Evolutionary conservation across 1,140 invertebrate species (phyloP).

Genomic region (Bombus waltoni): DNA sequence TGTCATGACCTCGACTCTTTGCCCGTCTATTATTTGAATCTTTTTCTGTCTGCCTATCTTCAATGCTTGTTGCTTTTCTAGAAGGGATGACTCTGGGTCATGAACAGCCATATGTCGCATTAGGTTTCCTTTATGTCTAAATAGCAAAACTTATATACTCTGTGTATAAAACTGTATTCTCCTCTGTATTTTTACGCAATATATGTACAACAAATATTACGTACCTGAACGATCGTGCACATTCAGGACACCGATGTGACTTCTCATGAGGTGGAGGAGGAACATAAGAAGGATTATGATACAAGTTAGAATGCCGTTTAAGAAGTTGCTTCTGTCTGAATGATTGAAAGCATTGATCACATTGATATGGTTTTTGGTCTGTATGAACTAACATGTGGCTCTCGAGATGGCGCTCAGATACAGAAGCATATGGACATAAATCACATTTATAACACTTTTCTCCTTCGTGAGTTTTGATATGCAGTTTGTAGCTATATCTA

Average conservation of each 20-base stretch:
- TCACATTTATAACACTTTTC: slow-evolving; percentile 99
- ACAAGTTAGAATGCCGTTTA: slow-evolving; percentile 95
- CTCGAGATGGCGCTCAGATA: slow-evolving; percentile 95
- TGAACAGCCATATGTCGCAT: slow-evolving; percentile 96
- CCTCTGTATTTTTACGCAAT: neutral
- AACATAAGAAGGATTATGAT: slow-evolving; percentile 96
- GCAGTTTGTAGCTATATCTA: slow-evolving; percentile 88
- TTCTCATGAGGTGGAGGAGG: slow-evolving; percentile 95
- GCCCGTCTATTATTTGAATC: slow-evolving; percentile 87
- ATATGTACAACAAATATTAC: neutral
- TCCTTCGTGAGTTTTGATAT: slow-evolving; percentile 95
- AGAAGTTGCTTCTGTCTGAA: slow-evolving; percentile 96
- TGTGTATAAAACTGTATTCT: neutral
- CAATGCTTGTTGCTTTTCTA: slow-evolving; percentile 90
- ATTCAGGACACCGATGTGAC: slow-evolving; percentile 94
- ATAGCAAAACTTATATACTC: neutral
- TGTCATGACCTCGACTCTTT: slow-evolving; percentile 82
- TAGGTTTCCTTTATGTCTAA: slow-evolving; percentile 94
- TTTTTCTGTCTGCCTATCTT: slow-evolving; percentile 92
- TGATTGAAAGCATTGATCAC: slow-evolving; percentile 90
- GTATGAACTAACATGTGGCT: slow-evolving; percentile 98
- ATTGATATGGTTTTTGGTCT: slow-evolving; percentile 94
- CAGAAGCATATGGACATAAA: slow-evolving; percentile 96
- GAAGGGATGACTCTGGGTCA: slow-evolving; percentile 91
- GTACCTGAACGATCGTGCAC: slow-evolving; percentile 89